phyloP scores from a whole-genome alignment of 2,888 invertebrate genomes.

The Orchesella flavescens region DNA sequence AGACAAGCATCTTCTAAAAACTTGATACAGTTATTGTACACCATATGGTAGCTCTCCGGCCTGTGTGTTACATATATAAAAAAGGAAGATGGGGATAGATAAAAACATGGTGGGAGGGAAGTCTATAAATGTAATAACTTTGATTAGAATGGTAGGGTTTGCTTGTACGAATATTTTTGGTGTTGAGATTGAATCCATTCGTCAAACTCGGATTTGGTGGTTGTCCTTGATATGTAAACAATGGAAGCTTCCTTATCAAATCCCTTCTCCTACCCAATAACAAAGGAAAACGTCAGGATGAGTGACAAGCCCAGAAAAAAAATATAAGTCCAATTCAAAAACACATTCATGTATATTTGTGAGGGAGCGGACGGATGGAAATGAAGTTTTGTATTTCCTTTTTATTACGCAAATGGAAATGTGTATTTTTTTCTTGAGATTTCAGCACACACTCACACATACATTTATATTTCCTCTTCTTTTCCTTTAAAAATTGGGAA shows the following conservation, averaged over 20 bases:
- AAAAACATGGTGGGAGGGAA: neutral
- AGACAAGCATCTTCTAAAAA: slow-evolving; percentile 63
- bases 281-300: neutral
- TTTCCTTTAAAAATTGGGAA: neutral
- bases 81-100: neutral
- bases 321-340: neutral
- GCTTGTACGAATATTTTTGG: slow-evolving; percentile 61
- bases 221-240: slow-evolving; percentile 64
- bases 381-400: slow-evolving; percentile 9
- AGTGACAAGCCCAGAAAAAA: neutral
- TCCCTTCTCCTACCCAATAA: slow-evolving; percentile 52
- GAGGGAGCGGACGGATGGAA: neutral
- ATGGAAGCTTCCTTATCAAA: slow-evolving; percentile 63
- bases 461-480: neutral
- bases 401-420: neutral
- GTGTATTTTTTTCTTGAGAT: neutral
- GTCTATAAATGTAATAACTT: neutral
- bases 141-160: neutral
- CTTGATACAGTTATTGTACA: slow-evolving; percentile 63
- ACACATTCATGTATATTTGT: neutral
- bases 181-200: slow-evolving; percentile 64
- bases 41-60: slow-evolving; percentile 63
- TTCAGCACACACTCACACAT: too few relatives aligned
- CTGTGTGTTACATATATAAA: slow-evolving; percentile 38
- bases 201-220: slow-evolving; percentile 63